These are phyloP conservation scores for Orthosia incerta DNA, from an alignment of 2,888 invertebrate species.

Conservation along the genomic window DNA sequence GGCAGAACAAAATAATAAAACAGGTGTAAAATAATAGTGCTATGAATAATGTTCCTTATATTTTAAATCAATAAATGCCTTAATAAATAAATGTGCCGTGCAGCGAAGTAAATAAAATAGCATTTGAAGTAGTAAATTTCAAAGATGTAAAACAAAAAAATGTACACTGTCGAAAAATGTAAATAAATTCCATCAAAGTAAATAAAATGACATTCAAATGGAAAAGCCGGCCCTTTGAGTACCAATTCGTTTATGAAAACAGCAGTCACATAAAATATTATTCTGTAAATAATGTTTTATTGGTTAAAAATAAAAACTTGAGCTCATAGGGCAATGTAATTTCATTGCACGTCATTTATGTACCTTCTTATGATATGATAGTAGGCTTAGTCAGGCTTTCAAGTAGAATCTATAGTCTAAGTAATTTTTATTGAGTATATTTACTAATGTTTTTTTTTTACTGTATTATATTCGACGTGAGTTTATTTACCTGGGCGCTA, in stretches of 20 bases:
- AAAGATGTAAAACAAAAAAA: too few species aligned
- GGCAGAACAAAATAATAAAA: too few species aligned
- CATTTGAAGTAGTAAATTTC: too few species aligned
- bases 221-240: neutral
- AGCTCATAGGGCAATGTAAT: neutral
- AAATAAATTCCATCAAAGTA: too few species aligned
- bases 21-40: too few species aligned
- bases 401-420: conserved; percentile 10
- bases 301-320: neutral
- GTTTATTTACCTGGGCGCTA: too few species aligned
- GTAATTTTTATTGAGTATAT: neutral
- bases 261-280: conserved; percentile 2
- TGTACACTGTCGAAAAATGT: too few species aligned
- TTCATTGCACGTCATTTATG: neutral
- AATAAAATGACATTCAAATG: neutral
- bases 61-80: too few species aligned
- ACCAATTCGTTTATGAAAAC: neutral
- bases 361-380: conserved; percentile 10
- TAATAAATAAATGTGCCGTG: too few species aligned
- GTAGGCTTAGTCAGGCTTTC: too few species aligned
- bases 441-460: neutral
- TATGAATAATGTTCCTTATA: too few species aligned
- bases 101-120: neutral
- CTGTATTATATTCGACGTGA: conserved; percentile 7
- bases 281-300: neutral